Evolutionary conservation across 2,797 vertebrate species (phyloP).

Genomic region (Rhynchonycteris naso): DNA sequence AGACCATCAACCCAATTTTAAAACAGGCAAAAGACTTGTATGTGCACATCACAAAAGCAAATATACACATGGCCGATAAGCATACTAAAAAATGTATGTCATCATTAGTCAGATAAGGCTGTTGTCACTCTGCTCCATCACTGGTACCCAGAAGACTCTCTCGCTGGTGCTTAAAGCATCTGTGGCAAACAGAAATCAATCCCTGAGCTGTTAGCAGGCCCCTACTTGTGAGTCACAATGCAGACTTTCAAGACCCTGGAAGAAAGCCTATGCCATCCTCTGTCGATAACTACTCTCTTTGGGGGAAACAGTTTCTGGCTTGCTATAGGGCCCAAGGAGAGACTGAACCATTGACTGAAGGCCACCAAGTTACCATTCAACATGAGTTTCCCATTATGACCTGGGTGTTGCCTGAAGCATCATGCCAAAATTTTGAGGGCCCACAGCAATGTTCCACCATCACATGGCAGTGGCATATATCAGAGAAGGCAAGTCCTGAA

Average conservation of each 20-base stretch:
- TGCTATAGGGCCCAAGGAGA: neutral
- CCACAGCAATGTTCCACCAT: neutral
- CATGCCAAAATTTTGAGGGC: neutral
- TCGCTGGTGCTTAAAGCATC: neutral
- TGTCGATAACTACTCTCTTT: neutral
- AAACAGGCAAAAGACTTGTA: neutral
- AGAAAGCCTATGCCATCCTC: neutral
- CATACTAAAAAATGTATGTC: neutral
- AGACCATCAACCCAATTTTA: neutral
- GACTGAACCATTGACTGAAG: neutral
- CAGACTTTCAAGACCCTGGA: neutral
- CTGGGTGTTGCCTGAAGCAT: neutral
- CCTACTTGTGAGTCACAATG: neutral
- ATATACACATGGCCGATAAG: neutral
- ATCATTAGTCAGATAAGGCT: neutral
- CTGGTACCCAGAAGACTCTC: neutral
- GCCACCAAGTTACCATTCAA: neutral
- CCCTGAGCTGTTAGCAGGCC: neutral
- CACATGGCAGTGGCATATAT: neutral
- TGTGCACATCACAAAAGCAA: neutral
- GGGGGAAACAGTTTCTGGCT: neutral
- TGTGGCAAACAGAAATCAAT: neutral
- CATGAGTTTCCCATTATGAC: neutral
- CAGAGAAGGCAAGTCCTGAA: neutral
- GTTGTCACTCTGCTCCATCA: neutral